Evolutionary conservation across 2,797 vertebrate genomes (phyloP).

Genomic region (Hoplostethus mediterraneus): DNA sequence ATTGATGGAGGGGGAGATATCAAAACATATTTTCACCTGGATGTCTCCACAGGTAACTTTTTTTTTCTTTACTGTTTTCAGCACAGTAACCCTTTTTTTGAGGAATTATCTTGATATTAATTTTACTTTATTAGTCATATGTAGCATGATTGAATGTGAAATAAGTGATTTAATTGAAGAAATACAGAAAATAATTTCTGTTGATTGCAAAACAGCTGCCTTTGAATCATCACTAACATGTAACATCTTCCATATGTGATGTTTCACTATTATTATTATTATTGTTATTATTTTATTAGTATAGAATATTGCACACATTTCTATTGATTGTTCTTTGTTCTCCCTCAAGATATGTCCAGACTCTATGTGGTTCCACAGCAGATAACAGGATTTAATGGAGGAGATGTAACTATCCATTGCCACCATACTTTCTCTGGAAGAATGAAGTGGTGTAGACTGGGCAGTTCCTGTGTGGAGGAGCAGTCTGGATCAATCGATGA

Average conservation of each 20-base stretch:
- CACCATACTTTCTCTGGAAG: accelerated
- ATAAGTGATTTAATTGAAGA: too few relatives aligned
- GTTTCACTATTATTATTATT: neutral
- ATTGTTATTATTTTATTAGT: neutral
- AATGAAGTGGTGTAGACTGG: constrained; percentile 49
- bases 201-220: too few relatives aligned
- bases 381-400: constrained; percentile 2
- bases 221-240: too few relatives aligned
- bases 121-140: too few relatives aligned
- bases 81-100: neutral
- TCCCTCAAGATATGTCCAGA: neutral
- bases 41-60: constrained; percentile 32
- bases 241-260: neutral
- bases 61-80: neutral
- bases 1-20: accelerated
- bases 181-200: too few relatives aligned
- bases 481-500: constrained; percentile 1
- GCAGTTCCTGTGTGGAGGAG: neutral
- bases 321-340: neutral
- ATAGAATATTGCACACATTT: too few relatives aligned
- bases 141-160: too few relatives aligned
- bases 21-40: neutral
- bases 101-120: too few relatives aligned
- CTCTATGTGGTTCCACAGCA: constrained; percentile 40
- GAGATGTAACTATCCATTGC: neutral